Conservation (phyloP, 2,888 invertebrate species). For the Chrysolina oricalcia region DNA sequence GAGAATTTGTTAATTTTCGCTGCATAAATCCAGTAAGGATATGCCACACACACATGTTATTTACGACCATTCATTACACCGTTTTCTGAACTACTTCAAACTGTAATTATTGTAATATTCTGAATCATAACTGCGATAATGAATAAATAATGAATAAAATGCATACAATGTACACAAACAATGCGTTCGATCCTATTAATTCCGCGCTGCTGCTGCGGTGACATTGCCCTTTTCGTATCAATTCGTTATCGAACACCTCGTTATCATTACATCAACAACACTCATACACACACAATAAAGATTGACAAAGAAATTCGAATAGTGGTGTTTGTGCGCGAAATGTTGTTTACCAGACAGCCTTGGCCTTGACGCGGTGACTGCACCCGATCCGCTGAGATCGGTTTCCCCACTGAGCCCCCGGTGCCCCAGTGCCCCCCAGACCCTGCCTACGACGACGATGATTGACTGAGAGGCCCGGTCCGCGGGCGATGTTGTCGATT, state of each 20-base stretch:
- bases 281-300: conserved; percentile 2
- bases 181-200: conserved; percentile 11
- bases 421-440: conserved; percentile 67
- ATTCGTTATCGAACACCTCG: conserved; percentile 13
- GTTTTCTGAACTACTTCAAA: not conserved
- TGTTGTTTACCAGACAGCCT: conserved; percentile 58
- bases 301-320: conserved; percentile 18
- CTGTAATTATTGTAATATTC: conserved; percentile 13
- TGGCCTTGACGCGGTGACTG: conserved; percentile 68
- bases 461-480: conserved; percentile 18
- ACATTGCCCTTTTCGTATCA: conserved; percentile 24
- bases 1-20: too few species aligned
- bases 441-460: conserved; percentile 46
- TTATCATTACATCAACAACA: conserved; percentile 28
- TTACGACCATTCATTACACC: not conserved
- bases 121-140: conserved; percentile 2
- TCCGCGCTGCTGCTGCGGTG: not conserved
- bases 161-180: conserved; percentile 14
- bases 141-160: conserved; percentile 6
- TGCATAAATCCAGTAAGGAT: too few species aligned
- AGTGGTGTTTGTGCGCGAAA: conserved; percentile 9
- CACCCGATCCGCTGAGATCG: conserved; percentile 56
- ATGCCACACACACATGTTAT: not conserved
- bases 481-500: conserved; percentile 29
- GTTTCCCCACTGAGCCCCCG: conserved; percentile 60